Evolutionary conservation across 2,888 invertebrate species (phyloP), one percentile per base, ranked within the genome.

Genomic region (Nineta flava): DNA sequence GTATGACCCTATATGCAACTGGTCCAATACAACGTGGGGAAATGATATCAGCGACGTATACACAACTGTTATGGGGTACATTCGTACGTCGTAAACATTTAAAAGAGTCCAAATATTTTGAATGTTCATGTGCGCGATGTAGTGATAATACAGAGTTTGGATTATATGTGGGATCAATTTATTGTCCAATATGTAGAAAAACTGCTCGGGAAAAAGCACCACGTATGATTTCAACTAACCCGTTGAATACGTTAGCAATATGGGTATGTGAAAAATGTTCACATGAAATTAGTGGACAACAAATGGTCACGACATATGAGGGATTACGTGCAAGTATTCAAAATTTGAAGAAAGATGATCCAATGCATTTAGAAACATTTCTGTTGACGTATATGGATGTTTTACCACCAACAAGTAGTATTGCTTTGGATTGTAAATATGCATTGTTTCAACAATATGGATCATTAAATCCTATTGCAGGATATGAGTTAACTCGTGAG

Each of bases 381-480:
- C 67, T 84, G 46, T 64, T 69, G 12, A 79, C 77, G 55, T 76
- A 81, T 57, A 72, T 74, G 48, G 70, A 73, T 49, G 74, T 77
- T 6, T 61, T 85, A 49, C 83, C 83, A 61, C 74, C 77, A 1
- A 75, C 68, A 40, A 84, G 84, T 57, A 79, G 77, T 57, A 75
- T 83, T 55, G 69, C 81, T 1, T 62, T 83, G 15, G 77, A 81
- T 60, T 76, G 80, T 1, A 83, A 84, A 60, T 75, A 82, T 60
- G 78, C 79, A 3, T 65, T 85, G 34, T 69, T 76, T 46, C 83
- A 84, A 62, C 71, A 83, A 54, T 83, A 83, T 60, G 81, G 81
- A 52, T 44, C 44, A 26, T 7, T 17, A 16, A n/a, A 19, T 17
- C 76, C 75, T 62, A 65, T 67, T 6, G 68, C 73, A 50, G 77